Evolutionary conservation across 2,888 invertebrate genomes (phyloP), one percentile per base, ranked within the genome.

Genomic region (Metellina segmentata): DNA sequence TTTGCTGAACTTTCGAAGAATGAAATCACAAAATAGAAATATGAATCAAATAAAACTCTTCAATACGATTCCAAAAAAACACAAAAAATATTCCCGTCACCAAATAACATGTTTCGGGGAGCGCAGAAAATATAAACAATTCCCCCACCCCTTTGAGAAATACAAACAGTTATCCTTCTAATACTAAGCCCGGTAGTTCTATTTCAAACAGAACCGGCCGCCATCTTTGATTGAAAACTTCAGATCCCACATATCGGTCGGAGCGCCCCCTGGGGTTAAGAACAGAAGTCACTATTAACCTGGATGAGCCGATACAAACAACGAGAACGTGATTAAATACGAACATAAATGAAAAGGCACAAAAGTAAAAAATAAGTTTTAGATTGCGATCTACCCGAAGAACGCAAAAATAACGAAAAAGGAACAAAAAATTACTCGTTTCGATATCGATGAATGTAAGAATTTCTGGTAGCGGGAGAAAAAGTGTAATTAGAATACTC

Each of bases 151-250:
- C 72, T 78, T 19, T 52, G 85, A 85, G 83, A 85, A 90, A 85
- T 90, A 52, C 83, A 83, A 89, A 85, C 89, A 90, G 83, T 90
- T 90, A 90, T 83, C 89, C 85, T 90, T 90, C 83, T 90, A 90
- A 90, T 90, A 90, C 89, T 77, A 48, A 90, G 82, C 78, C 61
- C 16, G 71, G 78, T 85, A 71, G 77, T 85, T 71, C 85, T 79
- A 89, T 83, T 89, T 82, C 78, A 85, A 90, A 90, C 70, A 78
- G 53, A 87, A 48, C 51, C 34, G 72, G 77, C 85, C 78, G 85
- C 89, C 89, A 90, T 90, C 83, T 90, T 90, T 90, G 89, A 90
- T 90, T 90, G 89, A 90, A 90, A 90, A 90, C 89, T 69, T 72
- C 71, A 53, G 71, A 90, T 75, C 53, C 83, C 78, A 90, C 78